Evolutionary conservation across 2,888 invertebrate species (phyloP).

Genomic region (Drosophila macrospina): DNA sequence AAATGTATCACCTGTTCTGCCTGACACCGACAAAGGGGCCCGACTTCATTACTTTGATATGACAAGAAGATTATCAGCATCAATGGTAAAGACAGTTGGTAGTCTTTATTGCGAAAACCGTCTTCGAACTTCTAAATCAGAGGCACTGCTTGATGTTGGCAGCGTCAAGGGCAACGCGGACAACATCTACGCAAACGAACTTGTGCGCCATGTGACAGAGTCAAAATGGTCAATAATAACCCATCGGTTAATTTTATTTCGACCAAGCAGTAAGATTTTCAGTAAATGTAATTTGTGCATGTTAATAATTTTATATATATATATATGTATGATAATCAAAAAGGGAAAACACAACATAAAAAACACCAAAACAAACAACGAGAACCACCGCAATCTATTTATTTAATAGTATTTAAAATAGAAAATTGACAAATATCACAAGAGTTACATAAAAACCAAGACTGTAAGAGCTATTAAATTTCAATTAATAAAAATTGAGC

Average conservation of each 20-base stretch:
- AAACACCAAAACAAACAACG: slow-evolving; percentile 56
- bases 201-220: not conserved
- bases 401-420: slow-evolving; percentile 66
- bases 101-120: slow-evolving; percentile 85
- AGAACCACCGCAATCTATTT: slow-evolving; percentile 73
- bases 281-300: not conserved
- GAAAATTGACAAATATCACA: slow-evolving; percentile 23
- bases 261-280: not conserved
- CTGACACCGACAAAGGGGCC: not conserved
- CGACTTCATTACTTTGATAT: slow-evolving; percentile 58
- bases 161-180: slow-evolving; percentile 18
- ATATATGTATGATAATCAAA: slow-evolving; percentile 34
- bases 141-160: slow-evolving; percentile 73
- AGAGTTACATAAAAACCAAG: slow-evolving; percentile 11
- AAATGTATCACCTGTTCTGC: slow-evolving; percentile 1
- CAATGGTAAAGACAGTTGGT: slow-evolving; percentile 83
- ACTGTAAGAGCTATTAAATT: slow-evolving; percentile 23
- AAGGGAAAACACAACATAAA: slow-evolving; percentile 27
- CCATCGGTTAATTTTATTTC: no score
- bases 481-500: slow-evolving; percentile 11
- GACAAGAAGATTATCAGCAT: slow-evolving; percentile 83
- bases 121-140: slow-evolving; percentile 84
- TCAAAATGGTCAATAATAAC: not conserved
- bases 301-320: slow-evolving; percentile 37
- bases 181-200: slow-evolving; percentile 8